Evolutionary conservation across 2,113 vertebrate species (phyloP), one percentile per base, ranked within the genome.

Genomic region (Panurus biarmicus): DNA sequence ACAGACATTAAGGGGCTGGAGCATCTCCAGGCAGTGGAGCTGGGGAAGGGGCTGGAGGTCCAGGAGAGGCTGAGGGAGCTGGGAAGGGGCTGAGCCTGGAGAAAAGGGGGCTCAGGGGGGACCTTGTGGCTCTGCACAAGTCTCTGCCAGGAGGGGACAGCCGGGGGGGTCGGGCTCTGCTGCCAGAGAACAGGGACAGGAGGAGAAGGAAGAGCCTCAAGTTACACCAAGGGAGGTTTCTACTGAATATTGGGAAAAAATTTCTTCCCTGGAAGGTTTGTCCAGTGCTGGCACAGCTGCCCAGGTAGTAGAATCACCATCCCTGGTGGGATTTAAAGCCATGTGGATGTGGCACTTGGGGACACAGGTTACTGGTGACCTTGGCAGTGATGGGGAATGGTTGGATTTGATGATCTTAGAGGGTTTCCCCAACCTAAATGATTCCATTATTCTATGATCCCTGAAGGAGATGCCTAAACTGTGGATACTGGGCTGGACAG

Each of bases 21-120:
- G 7, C 0, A 0, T 11, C 56, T 22, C 10, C 61, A 66, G 11
- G 15, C 29, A 20, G 36, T 17, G 3, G 14, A 54, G 7, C 0
- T 0, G 5, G 25, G 47, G 29, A 22, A 19, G 78, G 56, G 9
- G 0, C 19, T 83, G 19, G 66, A 85, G 50, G 0, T 1, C 42
- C 20, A 31, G 58, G 25, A 67, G n/a, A 0, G 0, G 22, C 22
- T 85, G 65, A 36, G 40, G 44, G 66, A 74, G 2, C 35, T 74
- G 66, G 40, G 35, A 9, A 66, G 16, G 1, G 19, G 53, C 69
- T 88, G 2, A 81, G 28, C 5, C 51, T 87, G 64, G 47, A 72
- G 64, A 3, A 66, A 10, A 76, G 29, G 58, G 11, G 53, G 47
- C 1, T 64, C 14, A 57, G 38, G 58, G n/a, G 21, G 66, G 33